Evolutionary conservation across 2,888 invertebrate species (phyloP).

Genomic region (Melieria picta): DNA sequence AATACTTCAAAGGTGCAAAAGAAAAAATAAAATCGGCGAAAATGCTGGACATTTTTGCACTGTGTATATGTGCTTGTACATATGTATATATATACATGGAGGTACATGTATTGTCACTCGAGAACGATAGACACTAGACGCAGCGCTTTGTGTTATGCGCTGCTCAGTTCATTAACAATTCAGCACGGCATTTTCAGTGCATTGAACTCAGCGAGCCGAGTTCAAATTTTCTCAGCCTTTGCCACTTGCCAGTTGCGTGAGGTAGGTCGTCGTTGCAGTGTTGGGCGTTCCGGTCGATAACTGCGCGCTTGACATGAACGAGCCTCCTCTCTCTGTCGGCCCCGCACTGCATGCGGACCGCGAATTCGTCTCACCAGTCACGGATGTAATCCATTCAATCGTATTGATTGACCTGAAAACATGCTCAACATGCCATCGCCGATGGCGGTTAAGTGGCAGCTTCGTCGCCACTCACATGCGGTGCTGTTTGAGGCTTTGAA

Average conservation of each 20-base stretch:
- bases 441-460: background rate
- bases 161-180: no score
- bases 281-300: background rate
- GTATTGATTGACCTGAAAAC: conserved; percentile 62
- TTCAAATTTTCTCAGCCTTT: background rate
- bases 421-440: conserved; percentile 24
- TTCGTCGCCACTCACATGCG: background rate
- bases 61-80: conserved; percentile 1
- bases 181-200: no score
- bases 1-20: no score
- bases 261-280: conserved; percentile 18
- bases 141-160: background rate
- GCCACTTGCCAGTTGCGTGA: conserved; percentile 2
- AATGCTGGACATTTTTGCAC: background rate
- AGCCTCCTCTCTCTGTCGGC: no score
- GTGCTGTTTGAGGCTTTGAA: background rate
- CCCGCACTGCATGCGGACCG: no score
- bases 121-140: conserved; percentile 16
- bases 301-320: no score
- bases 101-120: conserved; percentile 5
- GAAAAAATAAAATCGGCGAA: no score
- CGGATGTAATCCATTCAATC: conserved; percentile 36
- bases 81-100: conserved; percentile 1
- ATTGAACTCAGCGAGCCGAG: no score
- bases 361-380: conserved; percentile 10